Base-by-base conservation (phyloP, 2,797 vertebrate genomes). In the Macrochelys suwanniensis region DNA sequence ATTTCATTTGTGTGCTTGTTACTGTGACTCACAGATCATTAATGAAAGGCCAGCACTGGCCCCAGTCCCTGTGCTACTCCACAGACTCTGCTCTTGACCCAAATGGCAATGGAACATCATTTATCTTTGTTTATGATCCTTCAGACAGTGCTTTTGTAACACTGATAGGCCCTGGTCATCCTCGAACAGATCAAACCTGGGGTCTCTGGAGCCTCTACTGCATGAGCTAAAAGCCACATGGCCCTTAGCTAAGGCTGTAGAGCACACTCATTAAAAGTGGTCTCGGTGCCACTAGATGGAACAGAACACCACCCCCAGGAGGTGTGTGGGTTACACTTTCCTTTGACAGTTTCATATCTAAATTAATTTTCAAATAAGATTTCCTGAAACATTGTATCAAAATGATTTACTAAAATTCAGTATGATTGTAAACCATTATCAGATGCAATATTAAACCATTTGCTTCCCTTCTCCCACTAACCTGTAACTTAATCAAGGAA, bases 1-100 rank as follows among this genome's bases (percentile, higher is more conserved):
- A 91, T 51, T 71, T 17, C 26, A 61, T 85, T 85, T 81, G 31
- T 96, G 80, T 83, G 37, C 77, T 84, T 68, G 53, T 59, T 61
- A 77, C 81, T 86, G 71, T 49, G 37, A 95, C 88, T 61, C 56
- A 49, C 53, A 53, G 82, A 79, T 82, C 56, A 42, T 53, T 92
- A 77, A 93, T 92, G 89, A 83, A 82, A 80, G 59, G 25, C 88
- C 85, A 95, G 94, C 94, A 89, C 85, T 2, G 84, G 78, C 95
- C 91, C 71, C 93, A 89, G 85, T 87, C 93, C 80, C 71, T 76
- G 31, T 84, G 94, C 23, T 26, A 85, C 50, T 54, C 15, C 56
- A 59, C 26, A 57, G 42, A 23, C 42, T 59, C 74, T 94, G 51
- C 81, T 89, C 82, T 84, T 71, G 80, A 1, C 59, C 90, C 50